Evolutionary conservation across 1,140 invertebrate genomes (phyloP), one percentile per base, ranked within the genome.

Genomic region (Stenopsyche tienmushanensis): DNA sequence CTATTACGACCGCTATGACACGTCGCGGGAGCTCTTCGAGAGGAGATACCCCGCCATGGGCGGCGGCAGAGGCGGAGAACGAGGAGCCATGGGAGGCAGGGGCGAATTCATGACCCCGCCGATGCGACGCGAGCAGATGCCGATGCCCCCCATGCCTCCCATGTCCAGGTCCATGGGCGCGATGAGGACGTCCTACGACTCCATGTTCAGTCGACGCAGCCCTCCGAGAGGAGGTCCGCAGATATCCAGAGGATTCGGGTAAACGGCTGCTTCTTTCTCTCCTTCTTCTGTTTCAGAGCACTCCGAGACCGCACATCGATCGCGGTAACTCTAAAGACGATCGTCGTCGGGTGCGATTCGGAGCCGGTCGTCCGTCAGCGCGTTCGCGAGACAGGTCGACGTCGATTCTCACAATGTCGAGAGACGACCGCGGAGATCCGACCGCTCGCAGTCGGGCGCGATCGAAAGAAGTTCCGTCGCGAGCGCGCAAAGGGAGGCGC

Each of bases 201-300:
- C 79, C 59, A 90, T 92, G 87, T 92, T 90, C 76, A 92, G 88
- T 76, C 83, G 90, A 65, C 83, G 90, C 72, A 90, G 89, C 68
- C 88, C 88, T 65, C 89, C 90, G 29, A 72, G 77, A 64, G 80
- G 79, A 69, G 79, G 78, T 66, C 79, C 80, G 25, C 80, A 81
- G 67, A 78, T 81, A 74, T 78, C 79, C 41, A 73, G 79, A 72
- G 79, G 80, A 78, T 81, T 72, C 74, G 65, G 42, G 54, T 65
- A 44, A 44, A 23, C 58, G 54, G 47, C 1, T 2, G 13, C 23
- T 21, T 25, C 3, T 41, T 44, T 42, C 20, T n/a, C n/a, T n/a
- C n/a, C n/a, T n/a, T n/a, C n/a, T n/a, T n/a, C n/a, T n/a, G n/a
- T n/a, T n/a, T n/a, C n/a, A n/a, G n/a, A n/a, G n/a, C n/a, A n/a